Percentiles rank a stretch among this genome's conserved stretches.
phyloP scores from a whole-genome alignment of 2,113 vertebrate species.

The Colistium nudipinnis region DNA sequence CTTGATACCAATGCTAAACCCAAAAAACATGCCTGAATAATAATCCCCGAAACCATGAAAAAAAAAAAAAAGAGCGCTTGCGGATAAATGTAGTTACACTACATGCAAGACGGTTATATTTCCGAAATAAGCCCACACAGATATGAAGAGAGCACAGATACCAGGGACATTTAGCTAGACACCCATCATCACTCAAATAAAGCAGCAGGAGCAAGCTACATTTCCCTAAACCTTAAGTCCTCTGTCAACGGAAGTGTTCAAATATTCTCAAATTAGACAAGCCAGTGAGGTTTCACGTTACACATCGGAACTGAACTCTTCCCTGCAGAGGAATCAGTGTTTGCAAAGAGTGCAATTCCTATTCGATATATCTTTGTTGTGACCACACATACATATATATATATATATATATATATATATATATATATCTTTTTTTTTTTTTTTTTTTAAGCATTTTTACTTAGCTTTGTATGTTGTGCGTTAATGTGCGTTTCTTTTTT shows the following conservation, averaged over 20 bases:
- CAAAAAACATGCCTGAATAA: constrained; percentile 28
- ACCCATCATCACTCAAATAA: constrained; percentile 18
- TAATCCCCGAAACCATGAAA: constrained; percentile 38
- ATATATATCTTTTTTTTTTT: neutral
- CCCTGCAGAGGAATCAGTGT: neutral
- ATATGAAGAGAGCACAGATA: neutral
- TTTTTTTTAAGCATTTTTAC: neutral
- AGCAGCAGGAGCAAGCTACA: constrained; percentile 3
- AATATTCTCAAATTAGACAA: constrained; percentile 31
- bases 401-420: too few relatives aligned
- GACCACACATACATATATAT: too few relatives aligned
- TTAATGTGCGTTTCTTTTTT: neutral
- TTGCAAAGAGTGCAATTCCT: too few relatives aligned
- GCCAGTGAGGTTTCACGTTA: constrained; percentile 20
- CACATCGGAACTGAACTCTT: constrained; percentile 2
- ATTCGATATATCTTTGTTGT: too few relatives aligned
- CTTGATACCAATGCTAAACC: neutral
- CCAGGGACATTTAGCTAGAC: constrained; percentile 5
- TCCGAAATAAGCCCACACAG: constrained; percentile 24
- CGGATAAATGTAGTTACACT: constrained; percentile 23
- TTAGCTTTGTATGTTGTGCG: neutral
- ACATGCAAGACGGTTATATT: constrained; percentile 12
- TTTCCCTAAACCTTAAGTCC: constrained; percentile 29
- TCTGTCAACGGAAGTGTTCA: constrained; percentile 9
- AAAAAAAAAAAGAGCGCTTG: constrained; percentile 8